Conservation (phyloP, 2,888 invertebrate species). For the Acleris laterana region DNA sequence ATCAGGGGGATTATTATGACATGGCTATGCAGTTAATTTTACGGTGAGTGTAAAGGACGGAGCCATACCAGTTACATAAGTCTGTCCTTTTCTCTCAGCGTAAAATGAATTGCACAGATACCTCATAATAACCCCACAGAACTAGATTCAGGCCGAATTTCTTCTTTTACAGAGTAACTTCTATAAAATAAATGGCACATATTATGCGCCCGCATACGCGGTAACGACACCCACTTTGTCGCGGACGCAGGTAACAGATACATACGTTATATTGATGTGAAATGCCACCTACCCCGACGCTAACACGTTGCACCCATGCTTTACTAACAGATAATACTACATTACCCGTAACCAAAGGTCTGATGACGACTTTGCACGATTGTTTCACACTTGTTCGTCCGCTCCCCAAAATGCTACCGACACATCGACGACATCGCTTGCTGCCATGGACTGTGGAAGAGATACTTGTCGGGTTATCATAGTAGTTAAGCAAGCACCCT, state of each 20-base stretch:
- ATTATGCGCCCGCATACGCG: constrained; percentile 70
- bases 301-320: constrained; percentile 52
- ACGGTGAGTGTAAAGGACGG: too few relatives aligned
- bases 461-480: constrained; percentile 22
- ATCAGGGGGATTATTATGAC: too few relatives aligned
- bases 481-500: constrained; percentile 29
- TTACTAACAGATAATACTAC: constrained; percentile 44
- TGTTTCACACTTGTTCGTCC: constrained; percentile 35
- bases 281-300: constrained; percentile 50
- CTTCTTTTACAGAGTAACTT: constrained; percentile 82
- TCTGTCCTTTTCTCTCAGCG: too few relatives aligned
- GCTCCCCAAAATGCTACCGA: constrained; percentile 21
- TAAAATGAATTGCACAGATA: too few relatives aligned
- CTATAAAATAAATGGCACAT: constrained; percentile 81
- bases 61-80: too few relatives aligned
- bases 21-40: too few relatives aligned
- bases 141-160: constrained; percentile 47
- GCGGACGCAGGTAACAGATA: constrained; percentile 68
- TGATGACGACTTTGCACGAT: constrained; percentile 74
- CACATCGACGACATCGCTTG: constrained; percentile 24
- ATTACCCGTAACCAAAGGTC: constrained; percentile 61
- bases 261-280: constrained; percentile 38
- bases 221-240: constrained; percentile 67
- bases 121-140: too few relatives aligned
- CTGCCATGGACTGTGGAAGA: constrained; percentile 15